Conservation (phyloP, 92 coral and sea anemone genomes). For the Micromussa lordhowensis region DNA sequence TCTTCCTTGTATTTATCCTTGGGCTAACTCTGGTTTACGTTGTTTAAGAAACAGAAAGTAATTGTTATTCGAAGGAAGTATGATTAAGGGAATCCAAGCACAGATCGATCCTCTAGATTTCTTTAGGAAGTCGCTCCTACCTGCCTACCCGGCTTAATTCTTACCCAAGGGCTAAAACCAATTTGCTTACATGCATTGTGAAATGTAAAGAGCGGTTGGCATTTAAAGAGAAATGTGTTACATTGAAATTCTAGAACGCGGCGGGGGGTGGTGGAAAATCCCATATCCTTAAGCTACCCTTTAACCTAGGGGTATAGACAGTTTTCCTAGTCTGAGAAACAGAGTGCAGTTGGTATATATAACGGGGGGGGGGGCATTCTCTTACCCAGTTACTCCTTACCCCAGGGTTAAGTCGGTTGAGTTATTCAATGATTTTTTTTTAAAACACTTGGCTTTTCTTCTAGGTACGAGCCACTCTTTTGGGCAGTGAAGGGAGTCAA, state of each 20-base stretch:
- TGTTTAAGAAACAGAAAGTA: background rate
- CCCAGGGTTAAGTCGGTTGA: background rate
- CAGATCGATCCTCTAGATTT: background rate
- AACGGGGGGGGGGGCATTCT: background rate
- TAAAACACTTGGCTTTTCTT: constrained; percentile 2
- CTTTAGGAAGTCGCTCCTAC: background rate
- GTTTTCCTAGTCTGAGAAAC: background rate
- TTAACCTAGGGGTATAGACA: background rate
- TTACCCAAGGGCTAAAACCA: background rate
- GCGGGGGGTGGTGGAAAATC: background rate
- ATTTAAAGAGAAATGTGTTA: no score
- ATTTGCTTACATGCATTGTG: no score
- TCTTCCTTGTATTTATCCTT: background rate
- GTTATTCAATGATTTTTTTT: background rate
- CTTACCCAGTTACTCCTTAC: background rate
- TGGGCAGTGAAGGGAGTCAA: constrained; percentile 89
- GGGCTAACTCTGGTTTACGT: background rate
- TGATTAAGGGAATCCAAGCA: background rate
- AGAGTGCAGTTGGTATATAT: background rate
- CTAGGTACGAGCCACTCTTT: constrained; percentile 92
- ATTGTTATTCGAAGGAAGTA: background rate
- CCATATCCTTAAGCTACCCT: background rate
- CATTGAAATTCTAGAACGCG: no score
- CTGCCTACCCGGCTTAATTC: background rate
- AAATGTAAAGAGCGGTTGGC: no score